phyloP scores from a whole-genome alignment of 2,888 invertebrate genomes.

The Cephus rjabovi region DNA sequence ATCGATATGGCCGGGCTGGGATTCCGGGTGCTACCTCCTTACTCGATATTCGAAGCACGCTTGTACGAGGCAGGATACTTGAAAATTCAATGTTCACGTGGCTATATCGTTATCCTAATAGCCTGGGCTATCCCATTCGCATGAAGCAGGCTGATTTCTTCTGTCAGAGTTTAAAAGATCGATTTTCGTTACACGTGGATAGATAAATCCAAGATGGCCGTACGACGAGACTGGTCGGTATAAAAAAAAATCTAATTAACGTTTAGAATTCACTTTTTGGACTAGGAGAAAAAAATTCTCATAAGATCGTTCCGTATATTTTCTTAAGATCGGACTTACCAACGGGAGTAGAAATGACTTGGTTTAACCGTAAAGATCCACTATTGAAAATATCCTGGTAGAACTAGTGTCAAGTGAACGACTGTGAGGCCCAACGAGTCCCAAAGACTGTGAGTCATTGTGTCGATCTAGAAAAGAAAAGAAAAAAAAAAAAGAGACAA shows the following conservation, averaged over 20 bases:
- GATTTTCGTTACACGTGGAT: neutral
- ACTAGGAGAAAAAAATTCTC: neutral
- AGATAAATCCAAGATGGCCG: neutral
- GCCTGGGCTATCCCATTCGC: neutral
- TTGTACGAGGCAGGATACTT: neutral
- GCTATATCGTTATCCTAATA: neutral
- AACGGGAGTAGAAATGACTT: too few relatives aligned
- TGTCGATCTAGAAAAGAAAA: neutral
- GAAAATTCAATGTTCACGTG: neutral
- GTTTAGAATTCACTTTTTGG: too few relatives aligned
- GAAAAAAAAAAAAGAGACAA: neutral
- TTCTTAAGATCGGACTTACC: too few relatives aligned
- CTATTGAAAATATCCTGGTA: too few relatives aligned
- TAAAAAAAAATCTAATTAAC: neutral
- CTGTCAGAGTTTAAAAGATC: neutral
- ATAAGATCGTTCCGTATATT: neutral
- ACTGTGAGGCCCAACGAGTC: neutral
- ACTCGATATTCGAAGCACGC: neutral
- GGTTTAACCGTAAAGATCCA: too few relatives aligned
- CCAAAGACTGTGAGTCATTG: neutral
- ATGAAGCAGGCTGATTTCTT: neutral
- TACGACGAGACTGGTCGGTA: neutral
- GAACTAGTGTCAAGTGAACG: neutral
- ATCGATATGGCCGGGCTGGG: slow-evolving; percentile 34
- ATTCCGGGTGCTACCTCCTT: neutral